Evolutionary conservation across 2,797 vertebrate species (phyloP).

Genomic region (Sylvilagus floridanus): DNA sequence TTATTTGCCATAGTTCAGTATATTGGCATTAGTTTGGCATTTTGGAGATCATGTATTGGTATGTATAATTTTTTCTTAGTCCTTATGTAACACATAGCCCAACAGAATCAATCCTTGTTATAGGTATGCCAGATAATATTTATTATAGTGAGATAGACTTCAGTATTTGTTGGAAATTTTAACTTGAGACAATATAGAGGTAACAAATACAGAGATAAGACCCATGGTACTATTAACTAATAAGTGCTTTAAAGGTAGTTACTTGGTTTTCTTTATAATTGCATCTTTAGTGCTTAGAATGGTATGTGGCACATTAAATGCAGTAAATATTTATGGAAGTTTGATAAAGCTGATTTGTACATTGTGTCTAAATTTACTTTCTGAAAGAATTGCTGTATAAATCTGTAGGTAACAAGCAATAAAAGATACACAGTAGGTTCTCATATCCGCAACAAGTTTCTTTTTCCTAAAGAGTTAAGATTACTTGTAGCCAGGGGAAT

Average conservation of each 20-base stretch:
- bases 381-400: constrained; percentile 20
- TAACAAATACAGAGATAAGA: background rate
- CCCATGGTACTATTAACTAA: background rate
- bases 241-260: background rate
- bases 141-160: background rate
- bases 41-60: background rate
- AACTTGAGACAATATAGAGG: background rate
- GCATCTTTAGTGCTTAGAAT: constrained; percentile 10
- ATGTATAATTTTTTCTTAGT: constrained; percentile 2
- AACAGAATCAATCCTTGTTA: constrained; percentile 35
- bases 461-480: background rate
- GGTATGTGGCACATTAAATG: background rate
- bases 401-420: constrained; percentile 1
- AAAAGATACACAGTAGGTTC: constrained; percentile 20
- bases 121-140: background rate
- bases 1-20: background rate
- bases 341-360: constrained; percentile 45
- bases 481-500: background rate
- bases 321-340: constrained; percentile 26
- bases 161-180: background rate
- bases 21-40: constrained; percentile 36
- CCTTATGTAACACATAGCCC: background rate
- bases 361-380: constrained; percentile 47
- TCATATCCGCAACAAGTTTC: constrained; percentile 13
- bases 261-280: constrained; percentile 50